Percentiles rank a stretch among this genome's conserved stretches.
phyloP scores from a whole-genome alignment of 2,888 invertebrate genomes.

The Alcis repandata region DNA sequence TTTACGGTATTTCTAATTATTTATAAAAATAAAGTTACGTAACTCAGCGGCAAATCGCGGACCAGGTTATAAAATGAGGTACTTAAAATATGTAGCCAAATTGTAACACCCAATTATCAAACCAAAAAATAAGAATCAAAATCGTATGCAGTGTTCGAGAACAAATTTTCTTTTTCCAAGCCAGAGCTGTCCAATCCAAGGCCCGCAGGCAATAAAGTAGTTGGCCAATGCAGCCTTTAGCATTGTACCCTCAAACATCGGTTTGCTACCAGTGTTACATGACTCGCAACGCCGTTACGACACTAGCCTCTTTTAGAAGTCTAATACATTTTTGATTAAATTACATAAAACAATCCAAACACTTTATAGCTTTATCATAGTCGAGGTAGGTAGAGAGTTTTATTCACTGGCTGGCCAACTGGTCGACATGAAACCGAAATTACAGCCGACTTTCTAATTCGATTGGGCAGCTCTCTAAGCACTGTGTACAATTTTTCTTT shows the following conservation, averaged over 20 bases:
- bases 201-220: neutral
- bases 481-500: conserved; percentile 16
- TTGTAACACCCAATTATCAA: neutral
- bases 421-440: neutral
- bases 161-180: neutral
- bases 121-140: conserved; percentile 4
- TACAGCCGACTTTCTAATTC: neutral
- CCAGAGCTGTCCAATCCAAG: neutral
- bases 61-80: conserved; percentile 8
- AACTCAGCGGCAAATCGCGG: conserved; percentile 33
- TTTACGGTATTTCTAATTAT: conserved; percentile 35
- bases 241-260: too few relatives aligned
- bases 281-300: too few relatives aligned
- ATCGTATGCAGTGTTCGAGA: conserved; percentile 5
- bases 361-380: too few relatives aligned
- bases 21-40: conserved; percentile 41
- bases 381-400: too few relatives aligned
- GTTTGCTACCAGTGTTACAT: too few relatives aligned
- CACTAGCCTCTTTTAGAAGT: too few relatives aligned
- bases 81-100: conserved; percentile 19
- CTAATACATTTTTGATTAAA: too few relatives aligned
- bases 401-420: too few relatives aligned
- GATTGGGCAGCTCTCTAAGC: neutral
- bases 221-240: neutral
- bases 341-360: too few relatives aligned